Evolutionary conservation across 2,888 invertebrate genomes (phyloP), one percentile per base, ranked within the genome.

Genomic region (Aphrophora alni): DNA sequence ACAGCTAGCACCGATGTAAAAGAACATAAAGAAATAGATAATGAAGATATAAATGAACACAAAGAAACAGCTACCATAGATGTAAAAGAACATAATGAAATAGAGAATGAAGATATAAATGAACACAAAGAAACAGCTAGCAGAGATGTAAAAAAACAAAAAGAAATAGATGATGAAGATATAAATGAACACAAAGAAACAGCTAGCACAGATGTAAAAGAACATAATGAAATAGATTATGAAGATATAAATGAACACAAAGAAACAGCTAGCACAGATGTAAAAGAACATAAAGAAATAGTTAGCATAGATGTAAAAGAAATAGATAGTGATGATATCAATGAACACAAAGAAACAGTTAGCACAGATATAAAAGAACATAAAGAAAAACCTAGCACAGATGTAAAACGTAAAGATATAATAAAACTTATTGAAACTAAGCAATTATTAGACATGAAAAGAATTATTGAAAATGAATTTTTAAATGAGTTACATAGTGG

Each of bases 391-490:
- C 77, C 80, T n/a, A 81, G 74, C 12, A 28, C 72, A 24, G 75
- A 28, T 0, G 44, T n/a, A 7, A 82, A 81, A n/a, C 79, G 81
- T 44, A 38, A 28, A 25, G 70, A 79, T 27, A 25, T 12, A n/a
- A 38, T 69, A 12, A 59, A 72, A 38, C 71, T 68, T 4, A 75
- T 68, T 69, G 59, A 59, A 59, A 59, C 59, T 1, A 59, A 59
- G 21, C 59, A 59, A 59, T 59, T 59, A 59, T 7, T 59, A 59
- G 59, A 59, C 10, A 21, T 5, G 10, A 59, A 21, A 21, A 59
- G 21, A 78, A 77, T 80, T 77, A 82, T 14, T 26, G 59, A 27
- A 21, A 79, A 81, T 75, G 82, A 78, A 80, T 81, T 82, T 75
- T 75, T 72, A 51, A 80, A 68, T 59, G 76, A 38, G 71, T 77